Base-by-base conservation (phyloP, 2,797 vertebrate species). In the Pipistrellus kuhlii region DNA sequence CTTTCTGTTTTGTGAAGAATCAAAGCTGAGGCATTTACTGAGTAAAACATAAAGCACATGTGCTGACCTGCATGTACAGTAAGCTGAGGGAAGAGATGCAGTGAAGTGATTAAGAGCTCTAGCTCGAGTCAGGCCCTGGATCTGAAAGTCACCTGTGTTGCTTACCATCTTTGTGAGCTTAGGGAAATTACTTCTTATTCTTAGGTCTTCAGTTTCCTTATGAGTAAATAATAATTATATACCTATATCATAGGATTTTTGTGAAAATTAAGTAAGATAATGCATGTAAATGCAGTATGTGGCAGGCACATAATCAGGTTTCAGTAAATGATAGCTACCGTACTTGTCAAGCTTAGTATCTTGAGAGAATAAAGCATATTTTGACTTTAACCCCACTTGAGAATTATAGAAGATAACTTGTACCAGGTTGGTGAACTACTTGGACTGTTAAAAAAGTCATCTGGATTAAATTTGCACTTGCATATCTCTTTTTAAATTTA, bases 221-320 rank as follows among this genome's bases (percentile, higher is more conserved):
- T 72, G 27, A 93, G 30, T 85, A 76, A 89, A 78, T 44, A 90
- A 78, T 44, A 90, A 41, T 84, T 75, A 25, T 71, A 15, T 84
- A 71, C 1, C 14, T 48, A 20, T 41, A 5, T 73, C 13, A 9
- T 17, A 85, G 41, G 66, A 27, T 80, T 88, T 90, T 91, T 68
- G 2, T 38, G 76, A 87, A 68, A 68, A 62, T 90, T 92, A 93
- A 90, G 53, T 92, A 85, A 78, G 55, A 53, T 72, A 85, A 73
- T 62, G 23, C 20, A 51, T 64, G 64, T 77, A 89, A 62, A 53
- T 88, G 8, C 10, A n/a, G 8, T 18, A 3, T 76, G 25, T 64
- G 66, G 25, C 27, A 66, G 48, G 62, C 25, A 35, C 3, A 72
- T 5, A 38, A 1, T 88, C 62, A 48, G 15, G 82, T 51, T 57